Evolutionary conservation across 1,140 invertebrate species (phyloP).

Genomic region (Galendromus occidentalis): DNA sequence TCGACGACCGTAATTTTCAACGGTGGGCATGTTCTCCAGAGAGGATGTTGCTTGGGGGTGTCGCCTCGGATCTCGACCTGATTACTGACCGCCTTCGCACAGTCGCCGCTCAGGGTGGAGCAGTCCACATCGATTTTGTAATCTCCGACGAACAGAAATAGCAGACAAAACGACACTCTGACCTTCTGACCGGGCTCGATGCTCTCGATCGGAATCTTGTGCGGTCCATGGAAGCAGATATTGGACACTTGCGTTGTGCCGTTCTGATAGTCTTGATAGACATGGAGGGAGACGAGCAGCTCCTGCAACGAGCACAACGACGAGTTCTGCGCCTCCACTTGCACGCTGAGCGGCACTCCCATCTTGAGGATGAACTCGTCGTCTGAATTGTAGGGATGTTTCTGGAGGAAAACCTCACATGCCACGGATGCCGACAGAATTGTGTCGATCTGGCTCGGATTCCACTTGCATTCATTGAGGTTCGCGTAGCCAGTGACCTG

Average conservation of each 20-base stretch:
- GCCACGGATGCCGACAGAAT: background rate
- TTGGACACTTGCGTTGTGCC: background rate
- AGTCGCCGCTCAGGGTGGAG: background rate
- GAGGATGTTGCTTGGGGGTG: background rate
- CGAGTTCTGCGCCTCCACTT: background rate
- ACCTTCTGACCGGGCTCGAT: background rate
- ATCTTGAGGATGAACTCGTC: background rate
- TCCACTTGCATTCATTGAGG: background rate
- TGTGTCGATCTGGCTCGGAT: background rate
- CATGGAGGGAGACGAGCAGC: background rate
- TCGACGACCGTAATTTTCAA: background rate
- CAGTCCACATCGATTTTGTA: slow-evolving; percentile 5
- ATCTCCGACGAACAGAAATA: background rate
- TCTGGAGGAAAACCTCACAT: background rate
- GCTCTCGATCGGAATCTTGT: background rate
- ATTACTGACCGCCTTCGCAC: background rate
- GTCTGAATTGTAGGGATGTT: background rate
- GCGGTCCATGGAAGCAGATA: background rate
- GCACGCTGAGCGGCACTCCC: background rate
- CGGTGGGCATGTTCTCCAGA: background rate
- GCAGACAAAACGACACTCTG: background rate
- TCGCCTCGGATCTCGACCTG: background rate
- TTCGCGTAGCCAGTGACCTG: background rate
- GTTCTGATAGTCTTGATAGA: background rate
- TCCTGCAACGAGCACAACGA: background rate